Base-by-base conservation (phyloP, 2,113 vertebrate species). In the Hemiprocne comata region DNA sequence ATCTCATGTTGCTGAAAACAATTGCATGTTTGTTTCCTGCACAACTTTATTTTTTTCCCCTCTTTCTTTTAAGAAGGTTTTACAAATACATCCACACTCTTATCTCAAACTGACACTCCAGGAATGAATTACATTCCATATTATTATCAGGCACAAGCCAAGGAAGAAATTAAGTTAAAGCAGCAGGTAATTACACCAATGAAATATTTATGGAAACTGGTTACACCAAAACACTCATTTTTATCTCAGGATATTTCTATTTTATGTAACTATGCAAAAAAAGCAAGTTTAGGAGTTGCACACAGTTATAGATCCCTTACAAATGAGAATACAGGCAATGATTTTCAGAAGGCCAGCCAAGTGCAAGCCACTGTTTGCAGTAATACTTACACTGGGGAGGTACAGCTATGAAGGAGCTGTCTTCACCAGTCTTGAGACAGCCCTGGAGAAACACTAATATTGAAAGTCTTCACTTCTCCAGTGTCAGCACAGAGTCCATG, bases 191-290 rank as follows among this genome's bases (percentile, higher is more conserved):
- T 95, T 91, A 94, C 65, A 92, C 87, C 95, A 88, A 82, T 97
- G 87, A 98, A 98, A 97, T 97, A 98, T 97, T 98, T 97, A 97
- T 97, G 89, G 61, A 72, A 84, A 79, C 72, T 91, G 94, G 94
- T 98, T 97, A 95, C 51, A 90, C 64, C 78, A 96, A 97, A 94
- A 70, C 79, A 93, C 60, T 93, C 44, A 36, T 54, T 96, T 97
- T 95, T 93, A 95, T 78, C 94, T 90, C 66, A 93, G 86, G 70
- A 86, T 86, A 93, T 79, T 93, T 79, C 71, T 64, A 69, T 57
- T 86, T 96, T 94, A 95, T 71, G 53, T 76, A 80, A 94, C 67
- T n/a, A 74, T 13, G 17, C 12, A 87, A 65, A 93, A 42, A 76
- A 67, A 65, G 4, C 66, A 80, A 88, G 46, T 92, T 94, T 31